Base-by-base conservation (phyloP, 2,888 invertebrate genomes). In the Eupithecia dodoneata region DNA sequence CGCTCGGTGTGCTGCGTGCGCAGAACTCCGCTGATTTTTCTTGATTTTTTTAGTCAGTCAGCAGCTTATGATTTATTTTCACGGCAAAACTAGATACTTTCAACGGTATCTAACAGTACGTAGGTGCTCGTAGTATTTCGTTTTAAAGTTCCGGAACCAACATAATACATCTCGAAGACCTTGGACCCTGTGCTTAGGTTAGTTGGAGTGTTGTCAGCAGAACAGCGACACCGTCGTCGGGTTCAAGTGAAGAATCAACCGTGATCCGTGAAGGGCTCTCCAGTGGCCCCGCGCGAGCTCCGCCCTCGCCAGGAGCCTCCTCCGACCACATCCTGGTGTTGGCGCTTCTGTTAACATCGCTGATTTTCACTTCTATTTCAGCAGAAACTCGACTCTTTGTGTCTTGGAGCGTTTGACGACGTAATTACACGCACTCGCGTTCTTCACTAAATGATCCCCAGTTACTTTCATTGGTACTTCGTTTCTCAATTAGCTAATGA, bases 261-360 rank as follows among this genome's bases (percentile, higher is more conserved):
- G 59, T 18, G 6, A 2, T 30, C 41, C 6, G 12, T 66, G 65
- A 65, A 65, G 65, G 65, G 52, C 52, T 15, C 5, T 12, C 15
- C 49, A 15, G 55, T n/a, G 13, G 65, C 41, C 52, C 73, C 55
- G n/a, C 18, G 13, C 65, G 66, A 66, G 52, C 73, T n/a, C 9
- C 9, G 73, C 66, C 73, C 77, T 72, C 71, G 52, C 71, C 47
- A 30, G 70, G 70, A 59, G 72, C 74, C 74, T 69, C 18, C 59
- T 74, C 49, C 67, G 74, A 59, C 71, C 3, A 9, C 55, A 59
- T 59, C n/a, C 55, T 9, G 73, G 66, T 73, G 71, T 49, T 55
- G n/a, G 55, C 52, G 66, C 47, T 45, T 65, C 71, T 77, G 67
- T 74, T 74, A 69, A 74, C 76, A 77, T 72, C 74, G 71, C 59